A percentile compares a stretch with the other conserved stretches of the same genome.
These are phyloP conservation scores for Diarsia rubi DNA, from an alignment of 2,888 invertebrate genomes.

Conservation along the genomic window DNA sequence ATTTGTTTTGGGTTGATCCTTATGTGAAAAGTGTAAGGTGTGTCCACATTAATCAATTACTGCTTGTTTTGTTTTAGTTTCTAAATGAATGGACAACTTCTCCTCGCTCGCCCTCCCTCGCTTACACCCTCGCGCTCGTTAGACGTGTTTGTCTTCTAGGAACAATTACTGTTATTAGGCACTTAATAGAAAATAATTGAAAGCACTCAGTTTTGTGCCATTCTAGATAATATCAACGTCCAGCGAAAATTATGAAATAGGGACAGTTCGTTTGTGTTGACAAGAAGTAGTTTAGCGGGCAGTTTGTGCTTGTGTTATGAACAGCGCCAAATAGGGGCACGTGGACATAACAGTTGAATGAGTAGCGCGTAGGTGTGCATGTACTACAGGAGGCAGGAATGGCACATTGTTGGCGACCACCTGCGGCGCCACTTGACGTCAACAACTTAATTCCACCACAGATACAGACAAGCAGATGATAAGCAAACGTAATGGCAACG, in stretches of 20 bases:
- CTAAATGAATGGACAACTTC: slow-evolving; percentile 22
- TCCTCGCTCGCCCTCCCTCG: not conserved
- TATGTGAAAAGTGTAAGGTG: slow-evolving; percentile 24
- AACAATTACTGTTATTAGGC: slow-evolving; percentile 40
- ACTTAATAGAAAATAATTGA: slow-evolving; percentile 12
- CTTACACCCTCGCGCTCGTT: not conserved
- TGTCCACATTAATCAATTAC: slow-evolving; percentile 49
- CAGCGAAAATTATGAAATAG: slow-evolving; percentile 12
- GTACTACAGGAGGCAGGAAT: slow-evolving; percentile 49
- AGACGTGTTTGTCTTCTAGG: slow-evolving; percentile 13
- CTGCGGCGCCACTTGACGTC: slow-evolving; percentile 51
- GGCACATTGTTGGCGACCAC: slow-evolving; percentile 63
- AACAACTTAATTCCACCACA: slow-evolving; percentile 16
- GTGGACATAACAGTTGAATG: slow-evolving; percentile 39
- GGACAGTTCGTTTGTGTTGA: slow-evolving; percentile 39
- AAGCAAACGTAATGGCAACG: slow-evolving; percentile 12
- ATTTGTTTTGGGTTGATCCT: slow-evolving; percentile 22
- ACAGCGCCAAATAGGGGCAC: slow-evolving; percentile 29
- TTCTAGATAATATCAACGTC: slow-evolving; percentile 29
- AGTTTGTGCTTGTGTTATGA: slow-evolving; percentile 17
- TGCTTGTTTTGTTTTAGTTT: slow-evolving; percentile 38
- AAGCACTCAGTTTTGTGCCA: slow-evolving; percentile 17
- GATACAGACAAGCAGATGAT: slow-evolving; percentile 12
- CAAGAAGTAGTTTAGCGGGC: not conserved
- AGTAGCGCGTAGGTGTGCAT: slow-evolving; percentile 13